Evolutionary conservation across 2,113 vertebrate genomes (phyloP), one percentile per base, ranked within the genome.

Genomic region (Meles meles): DNA sequence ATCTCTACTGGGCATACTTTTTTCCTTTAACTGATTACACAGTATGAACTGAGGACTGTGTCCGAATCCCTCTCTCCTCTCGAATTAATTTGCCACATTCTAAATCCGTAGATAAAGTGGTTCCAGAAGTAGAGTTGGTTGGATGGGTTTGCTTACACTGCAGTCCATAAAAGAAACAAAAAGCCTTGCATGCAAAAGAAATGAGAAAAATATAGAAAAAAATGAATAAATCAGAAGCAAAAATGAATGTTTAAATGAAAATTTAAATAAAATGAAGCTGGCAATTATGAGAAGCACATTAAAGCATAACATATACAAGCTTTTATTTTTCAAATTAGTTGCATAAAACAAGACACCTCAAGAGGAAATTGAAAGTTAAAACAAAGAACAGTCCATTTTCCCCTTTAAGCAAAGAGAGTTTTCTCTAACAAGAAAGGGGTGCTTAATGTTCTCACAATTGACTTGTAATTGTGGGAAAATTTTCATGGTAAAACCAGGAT

Each of bases 111-210:
- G 99, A 99, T 98, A 99, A 98, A 96, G 99, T 99, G 96, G 99
- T 99, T 98, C 99, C 99, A 61, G 99, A 99, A 96, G 99, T 99
- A 94, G 99, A 99, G 98, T 99, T 99, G 98, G 99, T 99, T 81
- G 99, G 99, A 72, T 99, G 99, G 69, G 99, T 99, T 99, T 99
- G 99, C 97, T 99, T 99, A 98, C 99, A 99, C 93, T 99, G 99
- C 88, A 99, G 98, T 99, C 99, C 99, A 71, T 99, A 99, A 99
- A 99, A 99, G 99, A 99, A 99, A 99, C 99, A 99, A 99, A 99
- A 99, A 97, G 99, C 99, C 99, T 99, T 98, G 98, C 99, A 99
- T 99, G 99, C 99, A 97, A 95, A 97, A 96, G 94, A 97, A 96
- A 97, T 92, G 90, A 90, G 90, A 74, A 79, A 83, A 83, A 91